phyloP scores from a whole-genome alignment of 2,113 vertebrate species.

The Nyctereutes procyonoides region DNA sequence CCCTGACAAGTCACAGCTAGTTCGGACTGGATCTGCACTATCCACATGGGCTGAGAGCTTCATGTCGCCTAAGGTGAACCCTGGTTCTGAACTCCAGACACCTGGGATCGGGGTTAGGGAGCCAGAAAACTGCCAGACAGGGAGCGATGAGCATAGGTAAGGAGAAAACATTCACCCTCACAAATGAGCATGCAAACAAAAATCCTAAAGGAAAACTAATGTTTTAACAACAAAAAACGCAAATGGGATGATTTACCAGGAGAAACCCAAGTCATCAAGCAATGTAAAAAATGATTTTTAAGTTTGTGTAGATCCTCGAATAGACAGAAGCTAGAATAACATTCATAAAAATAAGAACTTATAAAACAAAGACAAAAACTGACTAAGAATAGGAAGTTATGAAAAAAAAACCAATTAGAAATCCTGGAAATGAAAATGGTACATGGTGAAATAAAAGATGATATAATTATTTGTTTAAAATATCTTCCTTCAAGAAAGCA shows the following conservation, averaged over 20 bases:
- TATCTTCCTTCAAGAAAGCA: constrained; percentile 14
- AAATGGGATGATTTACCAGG: not conserved
- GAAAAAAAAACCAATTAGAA: constrained; percentile 1
- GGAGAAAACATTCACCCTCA: not conserved
- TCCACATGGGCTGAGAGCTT: not conserved
- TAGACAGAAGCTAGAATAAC: not conserved
- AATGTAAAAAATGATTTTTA: not conserved
- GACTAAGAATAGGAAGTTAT: not conserved
- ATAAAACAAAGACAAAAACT: not conserved
- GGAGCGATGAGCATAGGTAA: not conserved
- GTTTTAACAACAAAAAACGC: not conserved
- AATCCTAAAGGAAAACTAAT: not conserved
- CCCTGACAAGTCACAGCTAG: not conserved
- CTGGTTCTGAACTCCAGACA: not conserved
- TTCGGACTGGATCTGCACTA: not conserved
- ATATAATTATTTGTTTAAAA: not conserved
- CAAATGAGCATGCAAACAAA: not conserved
- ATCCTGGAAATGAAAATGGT: constrained; percentile 5
- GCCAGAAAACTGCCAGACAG: not conserved
- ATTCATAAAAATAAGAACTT: not conserved
- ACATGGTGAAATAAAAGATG: not conserved
- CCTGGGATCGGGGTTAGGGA: not conserved
- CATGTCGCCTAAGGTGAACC: not conserved
- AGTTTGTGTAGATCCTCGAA: not conserved
- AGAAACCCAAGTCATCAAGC: not conserved